phyloP scores from a whole-genome alignment of 2,888 invertebrate genomes.

The Adelognathus sp. region DNA sequence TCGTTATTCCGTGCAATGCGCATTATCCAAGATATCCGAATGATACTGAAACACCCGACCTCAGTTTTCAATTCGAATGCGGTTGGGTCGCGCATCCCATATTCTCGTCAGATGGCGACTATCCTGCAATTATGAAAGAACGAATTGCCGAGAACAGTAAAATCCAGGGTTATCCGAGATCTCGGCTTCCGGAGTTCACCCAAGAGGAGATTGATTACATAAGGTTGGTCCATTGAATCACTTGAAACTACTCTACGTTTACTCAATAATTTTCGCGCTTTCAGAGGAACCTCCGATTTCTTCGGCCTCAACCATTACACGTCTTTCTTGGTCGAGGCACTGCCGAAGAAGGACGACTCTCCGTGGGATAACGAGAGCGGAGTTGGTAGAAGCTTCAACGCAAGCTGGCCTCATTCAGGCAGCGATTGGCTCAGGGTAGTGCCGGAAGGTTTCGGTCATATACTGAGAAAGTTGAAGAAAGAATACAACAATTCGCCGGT shows the following conservation, averaged over 20 bases:
- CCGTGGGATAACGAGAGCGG: constrained; percentile 77
- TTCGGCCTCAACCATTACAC: constrained; percentile 75
- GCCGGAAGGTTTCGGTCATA: constrained; percentile 79
- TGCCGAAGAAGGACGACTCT: constrained; percentile 8
- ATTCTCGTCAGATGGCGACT: constrained; percentile 81
- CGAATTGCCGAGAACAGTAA: constrained; percentile 79
- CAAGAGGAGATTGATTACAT: constrained; percentile 83
- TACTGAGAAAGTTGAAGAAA: constrained; percentile 78
- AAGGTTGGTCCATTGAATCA: constrained; percentile 24
- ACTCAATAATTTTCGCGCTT: background rate
- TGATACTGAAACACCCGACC: constrained; percentile 60
- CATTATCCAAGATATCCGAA: constrained; percentile 60
- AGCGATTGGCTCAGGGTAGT: constrained; percentile 84
- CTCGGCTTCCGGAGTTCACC: constrained; percentile 81
- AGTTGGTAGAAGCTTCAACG: constrained; percentile 83
- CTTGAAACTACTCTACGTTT: background rate
- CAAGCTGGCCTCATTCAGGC: constrained; percentile 84
- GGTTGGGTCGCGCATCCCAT: constrained; percentile 82
- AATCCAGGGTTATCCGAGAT: constrained; percentile 78
- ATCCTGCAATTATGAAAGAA: constrained; percentile 81
- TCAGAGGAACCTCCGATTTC: constrained; percentile 72
- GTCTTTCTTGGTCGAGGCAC: constrained; percentile 60
- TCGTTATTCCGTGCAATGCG: constrained; percentile 52
- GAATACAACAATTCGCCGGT: constrained; percentile 77
- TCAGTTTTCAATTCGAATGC: constrained; percentile 78